These are phyloP conservation scores for Thaumetopoea pityocampa DNA, from an alignment of 1,140 invertebrate species.

Conservation along the genomic window DNA sequence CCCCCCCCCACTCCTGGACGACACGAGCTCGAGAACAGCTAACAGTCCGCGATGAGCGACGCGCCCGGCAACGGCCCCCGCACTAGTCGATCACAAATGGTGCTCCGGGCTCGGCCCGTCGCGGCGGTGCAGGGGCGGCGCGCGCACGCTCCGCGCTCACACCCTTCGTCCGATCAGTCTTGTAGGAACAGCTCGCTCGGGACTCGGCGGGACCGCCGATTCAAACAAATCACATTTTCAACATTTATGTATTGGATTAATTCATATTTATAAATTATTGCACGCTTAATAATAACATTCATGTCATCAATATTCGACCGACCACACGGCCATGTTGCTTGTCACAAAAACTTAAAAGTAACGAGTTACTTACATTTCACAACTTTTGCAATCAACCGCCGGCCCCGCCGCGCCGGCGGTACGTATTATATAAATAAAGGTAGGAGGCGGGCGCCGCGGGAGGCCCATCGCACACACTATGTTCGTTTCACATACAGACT, in stretches of 20 bases:
- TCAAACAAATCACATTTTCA: constrained; percentile 44
- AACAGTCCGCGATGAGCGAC: no score
- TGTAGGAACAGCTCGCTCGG: constrained; percentile 42
- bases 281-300: constrained; percentile 52
- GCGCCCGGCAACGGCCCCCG: no score
- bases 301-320: constrained; percentile 25
- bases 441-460: constrained; percentile 59
- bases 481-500: constrained; percentile 47
- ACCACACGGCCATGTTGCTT: constrained; percentile 18
- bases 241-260: constrained; percentile 53
- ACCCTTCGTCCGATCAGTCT: constrained; percentile 68
- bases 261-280: constrained; percentile 69
- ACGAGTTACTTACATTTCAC: constrained; percentile 23
- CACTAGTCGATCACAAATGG: no score
- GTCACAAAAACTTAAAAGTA: constrained; percentile 35
- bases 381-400: constrained; percentile 24
- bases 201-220: constrained; percentile 41
- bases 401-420: no score
- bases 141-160: no score
- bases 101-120: no score
- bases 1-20: no score
- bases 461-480: constrained; percentile 55
- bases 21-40: no score
- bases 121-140: no score
- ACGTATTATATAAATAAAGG: constrained; percentile 69